Base-by-base conservation (phyloP, 2,113 vertebrate species). In the Mandrillus leucophaeus region DNA sequence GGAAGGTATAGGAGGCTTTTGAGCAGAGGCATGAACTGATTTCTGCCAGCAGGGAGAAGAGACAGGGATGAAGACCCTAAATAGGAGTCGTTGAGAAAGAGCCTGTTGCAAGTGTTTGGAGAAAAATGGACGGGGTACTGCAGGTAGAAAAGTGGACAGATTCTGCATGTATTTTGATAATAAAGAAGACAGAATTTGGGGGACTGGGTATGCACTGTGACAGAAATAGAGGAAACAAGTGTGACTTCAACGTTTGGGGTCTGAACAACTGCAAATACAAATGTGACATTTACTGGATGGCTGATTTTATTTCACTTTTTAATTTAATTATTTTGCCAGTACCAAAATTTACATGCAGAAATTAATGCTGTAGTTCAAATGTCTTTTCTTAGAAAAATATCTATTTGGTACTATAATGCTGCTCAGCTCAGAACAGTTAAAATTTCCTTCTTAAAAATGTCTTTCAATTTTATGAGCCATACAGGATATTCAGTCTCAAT, bases 111-210 rank as follows among this genome's bases (percentile, higher is more conserved):
- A 8, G 17, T n/a, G 10, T 64, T 5, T 9, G 23, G 22, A 11
- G 43, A 23, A 64, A 16, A 57, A 17, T 35, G 35, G 64, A 12
- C 8, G 1, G 2, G 5, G 68, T 85, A 68, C 7, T 4, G 0
- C 14, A 1, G 1, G 0, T 61, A 25, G 17, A 18, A 0, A 32
- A n/a, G 7, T 1, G 0, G 22, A 50, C 1, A 20, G 6, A 48
- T 35, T 25, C 7, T 80, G 8, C 2, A 5, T 14, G 22, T 23
- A 35, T 43, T 86, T 75, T 88, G 70, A 68, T 12, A 35, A 0
- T 12, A 43, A 68, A 35, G 32, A 38, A 32, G 1, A 68, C 10
- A 27, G 13, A n/a, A 11, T 18, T 70, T 14, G 18, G 13, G 82
- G 18, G 17, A 14, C 40, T 87, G 13, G 8, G 57, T 90, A 13